Percentiles rank a stretch among this genome's conserved stretches.
These are phyloP conservation scores for Sweltsa coloradensis DNA, from an alignment of 1,140 invertebrate genomes.

Conservation along the genomic window DNA sequence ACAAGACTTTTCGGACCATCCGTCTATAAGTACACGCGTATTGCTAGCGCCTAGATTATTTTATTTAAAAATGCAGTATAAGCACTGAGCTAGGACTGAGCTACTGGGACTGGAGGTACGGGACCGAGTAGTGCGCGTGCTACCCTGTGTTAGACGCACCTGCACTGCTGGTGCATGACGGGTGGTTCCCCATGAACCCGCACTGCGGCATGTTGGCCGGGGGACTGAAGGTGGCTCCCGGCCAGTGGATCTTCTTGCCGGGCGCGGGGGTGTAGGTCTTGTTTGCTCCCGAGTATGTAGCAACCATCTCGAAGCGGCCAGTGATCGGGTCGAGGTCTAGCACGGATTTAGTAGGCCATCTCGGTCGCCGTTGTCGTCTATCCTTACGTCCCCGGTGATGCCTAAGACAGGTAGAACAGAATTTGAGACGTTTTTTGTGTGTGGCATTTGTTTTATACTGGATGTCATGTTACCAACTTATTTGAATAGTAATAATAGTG, in stretches of 20 bases:
- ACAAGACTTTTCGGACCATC: too few relatives aligned
- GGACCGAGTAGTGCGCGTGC: too few relatives aligned
- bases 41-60: too few relatives aligned
- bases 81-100: too few relatives aligned
- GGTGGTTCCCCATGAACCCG: slow-evolving; percentile 45
- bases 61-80: too few relatives aligned
- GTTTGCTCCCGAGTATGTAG: slow-evolving; percentile 47
- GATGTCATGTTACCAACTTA: too few relatives aligned
- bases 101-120: too few relatives aligned
- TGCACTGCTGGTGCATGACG: slow-evolving; percentile 46
- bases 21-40: too few relatives aligned
- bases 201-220: slow-evolving; percentile 53
- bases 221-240: slow-evolving; percentile 52
- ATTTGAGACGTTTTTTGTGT: too few relatives aligned
- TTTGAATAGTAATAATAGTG: too few relatives aligned
- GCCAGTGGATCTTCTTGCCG: slow-evolving; percentile 70
- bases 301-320: slow-evolving; percentile 60
- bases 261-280: slow-evolving; percentile 53
- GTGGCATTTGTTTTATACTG: too few relatives aligned
- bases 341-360: slow-evolving; percentile 75
- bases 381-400: slow-evolving; percentile 71
- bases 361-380: slow-evolving; percentile 74
- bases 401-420: too few relatives aligned
- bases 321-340: slow-evolving; percentile 69
- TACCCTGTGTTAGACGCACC: slow-evolving; percentile 3